Base-by-base conservation (phyloP, 2,888 invertebrate species). In the Sesia apiformis region DNA sequence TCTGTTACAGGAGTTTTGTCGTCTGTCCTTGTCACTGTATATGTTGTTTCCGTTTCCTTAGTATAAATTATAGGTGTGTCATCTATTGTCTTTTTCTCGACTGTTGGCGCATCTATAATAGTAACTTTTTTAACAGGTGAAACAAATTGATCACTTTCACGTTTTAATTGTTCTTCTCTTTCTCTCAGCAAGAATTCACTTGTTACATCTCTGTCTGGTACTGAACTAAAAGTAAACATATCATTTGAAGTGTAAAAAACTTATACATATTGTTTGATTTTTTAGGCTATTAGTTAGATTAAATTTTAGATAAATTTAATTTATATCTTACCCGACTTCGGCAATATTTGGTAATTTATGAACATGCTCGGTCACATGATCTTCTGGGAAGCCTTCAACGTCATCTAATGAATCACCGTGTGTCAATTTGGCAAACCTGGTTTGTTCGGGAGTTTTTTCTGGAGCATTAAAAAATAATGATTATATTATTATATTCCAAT, bases 381-480 rank as follows among this genome's bases (percentile, higher is more conserved):
- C 88, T 70, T 90, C 89, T 40, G 89, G 90, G 51, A 90, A 90
- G 41, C 86, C 90, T 80, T 90, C 90, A 2, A 90, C 90, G 43
- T 90, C 90, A 71, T 90, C 90, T 56, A 90, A 71, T 4, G 90
- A 90, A 63, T 90, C 90, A 46, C 90, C 90, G 55, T 90, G 89
- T 3, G 78, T 81, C 55, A 89, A 61, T 61, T 76, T 85, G 7
- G 82, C 71, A 4, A 76, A 59, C 65, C 81, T 87, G 0, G 71
- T 63, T 51, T 65, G 69, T 53, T 86, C 84, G 46, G 65, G 61
- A 8, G 60, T 53, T 74, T 81, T 82, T 23, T 67, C 81, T 80
- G 52, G 5, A 74, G 2, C 2, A 23, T 23, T 23, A 69, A 54
- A 41, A 40, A 38, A 56, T 38, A 23, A 23, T 5, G 1, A 49